Evolutionary conservation across 2,888 invertebrate species (phyloP).

Genomic region (Gastrophysa polygoni): DNA sequence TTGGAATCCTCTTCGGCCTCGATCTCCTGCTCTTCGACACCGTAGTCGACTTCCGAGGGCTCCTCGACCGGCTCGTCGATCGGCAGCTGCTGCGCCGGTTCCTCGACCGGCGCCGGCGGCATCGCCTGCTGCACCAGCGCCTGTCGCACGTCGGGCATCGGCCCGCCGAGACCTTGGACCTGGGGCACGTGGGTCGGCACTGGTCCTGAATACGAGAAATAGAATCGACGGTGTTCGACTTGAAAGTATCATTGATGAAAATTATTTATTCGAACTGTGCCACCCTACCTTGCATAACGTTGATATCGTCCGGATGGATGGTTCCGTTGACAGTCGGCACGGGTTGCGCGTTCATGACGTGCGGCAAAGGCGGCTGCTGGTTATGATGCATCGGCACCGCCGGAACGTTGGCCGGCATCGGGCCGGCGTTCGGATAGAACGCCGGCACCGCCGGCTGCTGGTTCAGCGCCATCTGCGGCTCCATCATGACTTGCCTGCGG

Average conservation of each 20-base stretch:
- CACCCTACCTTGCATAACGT: constrained; percentile 47
- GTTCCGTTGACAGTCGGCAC: constrained; percentile 56
- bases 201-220: constrained; percentile 22
- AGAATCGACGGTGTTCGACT: not conserved
- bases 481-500: constrained; percentile 36
- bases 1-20: constrained; percentile 44
- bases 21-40: constrained; percentile 35
- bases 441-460: constrained; percentile 52
- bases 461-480: constrained; percentile 50
- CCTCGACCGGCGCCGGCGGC: constrained; percentile 44
- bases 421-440: constrained; percentile 48
- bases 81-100: constrained; percentile 34
- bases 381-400: constrained; percentile 44
- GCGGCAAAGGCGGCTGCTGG: constrained; percentile 51
- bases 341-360: constrained; percentile 49
- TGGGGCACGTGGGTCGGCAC: constrained; percentile 43
- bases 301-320: constrained; percentile 57
- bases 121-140: constrained; percentile 41
- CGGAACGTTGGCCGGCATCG: constrained; percentile 45
- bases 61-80: constrained; percentile 47
- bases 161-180: constrained; percentile 32
- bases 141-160: constrained; percentile 44
- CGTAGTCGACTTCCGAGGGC: constrained; percentile 43
- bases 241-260: too few relatives aligned
- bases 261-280: too few relatives aligned